These are phyloP conservation scores for Petrolisthes cinctipes DNA, from an alignment of 2,888 invertebrate species.

Conservation along the genomic window DNA sequence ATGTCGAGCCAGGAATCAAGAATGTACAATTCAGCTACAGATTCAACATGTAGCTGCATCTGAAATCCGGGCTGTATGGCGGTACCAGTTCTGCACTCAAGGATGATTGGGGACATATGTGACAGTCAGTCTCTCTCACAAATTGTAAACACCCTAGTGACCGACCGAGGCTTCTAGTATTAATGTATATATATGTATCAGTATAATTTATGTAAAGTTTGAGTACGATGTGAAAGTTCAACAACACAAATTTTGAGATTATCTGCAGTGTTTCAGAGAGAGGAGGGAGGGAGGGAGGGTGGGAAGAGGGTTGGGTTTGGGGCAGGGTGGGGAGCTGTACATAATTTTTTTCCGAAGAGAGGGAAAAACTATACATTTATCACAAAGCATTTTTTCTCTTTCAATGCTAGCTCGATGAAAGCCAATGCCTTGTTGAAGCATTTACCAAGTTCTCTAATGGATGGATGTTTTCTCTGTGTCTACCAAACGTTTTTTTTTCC, in stretches of 20 bases:
- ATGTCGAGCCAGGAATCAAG: neutral
- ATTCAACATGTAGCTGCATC: no score
- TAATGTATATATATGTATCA: slow-evolving; percentile 37
- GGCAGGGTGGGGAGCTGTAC: neutral
- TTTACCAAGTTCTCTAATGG: slow-evolving; percentile 16
- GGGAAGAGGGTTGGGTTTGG: neutral
- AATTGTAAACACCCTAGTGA: neutral
- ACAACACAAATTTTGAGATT: slow-evolving; percentile 12
- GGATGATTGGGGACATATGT: neutral
- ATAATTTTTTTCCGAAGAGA: slow-evolving; percentile 11
- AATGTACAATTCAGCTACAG: no score
- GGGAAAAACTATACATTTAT: neutral
- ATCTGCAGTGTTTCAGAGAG: neutral
- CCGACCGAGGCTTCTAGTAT: slow-evolving; percentile 48
- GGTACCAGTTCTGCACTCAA: neutral
- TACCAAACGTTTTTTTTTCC: no score
- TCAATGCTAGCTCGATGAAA: slow-evolving; percentile 26
- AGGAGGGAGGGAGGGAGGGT: neutral
- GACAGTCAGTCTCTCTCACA: neutral
- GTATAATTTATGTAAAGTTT: slow-evolving; percentile 30
- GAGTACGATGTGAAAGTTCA: neutral
- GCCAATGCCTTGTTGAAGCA: slow-evolving; percentile 31
- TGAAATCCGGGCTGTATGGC: no score
- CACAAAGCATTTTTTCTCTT: slow-evolving; percentile 9
- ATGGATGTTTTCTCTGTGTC: neutral